phyloP scores from a whole-genome alignment of 2,888 invertebrate species.

The Lissonota sp. region DNA sequence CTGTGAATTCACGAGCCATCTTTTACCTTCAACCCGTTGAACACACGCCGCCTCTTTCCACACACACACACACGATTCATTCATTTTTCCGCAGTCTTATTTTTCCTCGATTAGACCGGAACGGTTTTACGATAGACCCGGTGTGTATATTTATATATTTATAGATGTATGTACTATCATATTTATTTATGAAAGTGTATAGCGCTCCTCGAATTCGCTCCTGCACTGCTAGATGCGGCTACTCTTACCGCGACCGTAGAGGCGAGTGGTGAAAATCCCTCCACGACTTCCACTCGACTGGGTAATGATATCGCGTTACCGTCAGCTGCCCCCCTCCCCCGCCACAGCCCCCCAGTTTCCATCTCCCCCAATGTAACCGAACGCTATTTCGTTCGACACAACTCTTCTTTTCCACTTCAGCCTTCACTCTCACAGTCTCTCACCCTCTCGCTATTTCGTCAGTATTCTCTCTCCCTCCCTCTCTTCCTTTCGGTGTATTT shows the following conservation, averaged over 20 bases:
- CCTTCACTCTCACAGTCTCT: conserved; percentile 20
- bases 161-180: not conserved
- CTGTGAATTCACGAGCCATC: not conserved
- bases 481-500: not conserved
- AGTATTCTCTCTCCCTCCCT: not conserved
- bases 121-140: not conserved
- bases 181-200: not conserved
- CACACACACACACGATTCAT: conserved; percentile 44
- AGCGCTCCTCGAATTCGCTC: conserved; percentile 32
- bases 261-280: conserved; percentile 48
- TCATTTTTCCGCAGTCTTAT: conserved; percentile 45
- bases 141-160: conserved; percentile 4
- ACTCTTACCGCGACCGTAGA: conserved; percentile 12
- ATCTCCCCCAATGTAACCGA: conserved; percentile 34
- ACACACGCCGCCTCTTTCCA: not conserved
- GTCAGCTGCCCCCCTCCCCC: conserved; percentile 14
- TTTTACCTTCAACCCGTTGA: conserved; percentile 26
- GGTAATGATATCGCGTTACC: conserved; percentile 60
- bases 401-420: conserved; percentile 16
- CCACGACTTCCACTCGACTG: conserved; percentile 59
- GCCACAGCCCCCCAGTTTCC: not conserved
- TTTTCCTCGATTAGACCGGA: conserved; percentile 43
- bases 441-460: conserved; percentile 10
- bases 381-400: conserved; percentile 26
- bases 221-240: conserved; percentile 22